Conservation (phyloP, 2,888 invertebrate genomes). For the Orthosia cruda region DNA sequence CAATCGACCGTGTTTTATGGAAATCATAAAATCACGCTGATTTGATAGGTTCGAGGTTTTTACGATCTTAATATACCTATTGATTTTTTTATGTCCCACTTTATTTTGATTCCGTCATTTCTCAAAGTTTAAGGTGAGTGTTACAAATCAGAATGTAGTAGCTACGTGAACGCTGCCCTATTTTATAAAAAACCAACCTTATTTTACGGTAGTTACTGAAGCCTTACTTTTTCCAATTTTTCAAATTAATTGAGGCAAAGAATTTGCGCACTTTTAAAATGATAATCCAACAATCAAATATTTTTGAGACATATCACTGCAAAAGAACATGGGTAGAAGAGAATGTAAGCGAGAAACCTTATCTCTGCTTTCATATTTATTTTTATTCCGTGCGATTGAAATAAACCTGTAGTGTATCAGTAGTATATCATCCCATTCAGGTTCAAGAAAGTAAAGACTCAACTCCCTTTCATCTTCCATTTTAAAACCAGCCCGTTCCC, state of each 20-base stretch:
- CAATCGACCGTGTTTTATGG: conserved; percentile 69
- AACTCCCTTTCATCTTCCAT: conserved; percentile 45
- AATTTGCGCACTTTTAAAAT: too few relatives aligned
- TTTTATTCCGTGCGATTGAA: neutral
- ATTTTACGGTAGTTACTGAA: neutral
- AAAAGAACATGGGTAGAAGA: neutral
- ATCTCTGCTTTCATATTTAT: neutral
- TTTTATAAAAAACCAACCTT: conserved; percentile 1
- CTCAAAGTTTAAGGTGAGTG: conserved; percentile 56
- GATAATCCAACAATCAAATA: neutral
- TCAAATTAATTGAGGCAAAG: too few relatives aligned
- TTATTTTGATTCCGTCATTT: conserved; percentile 60
- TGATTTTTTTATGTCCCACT: conserved; percentile 67
- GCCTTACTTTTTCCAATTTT: neutral
- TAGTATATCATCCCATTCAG: conserved; percentile 45
- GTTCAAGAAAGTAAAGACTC: conserved; percentile 44
- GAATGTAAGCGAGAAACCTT: neutral
- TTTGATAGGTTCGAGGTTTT: conserved; percentile 69
- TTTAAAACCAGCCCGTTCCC: conserved; percentile 45
- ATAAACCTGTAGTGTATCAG: conserved; percentile 23
- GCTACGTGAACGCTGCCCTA: conserved; percentile 19
- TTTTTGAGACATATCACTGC: neutral
- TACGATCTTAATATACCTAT: conserved; percentile 68
- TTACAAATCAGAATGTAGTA: conserved; percentile 40
- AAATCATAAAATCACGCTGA: conserved; percentile 71